Evolutionary conservation across 2,113 vertebrate genomes (phyloP).

Genomic region (western clawed frog (Xenopus tropicalis)): UCB_Xtro_10.0 CM004448.2:111400501-111401000

Average conservation of each 20-base stretch:
- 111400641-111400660: conserved; percentile 21
- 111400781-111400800: not conserved
- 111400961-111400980: not conserved
- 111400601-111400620: conserved; percentile 17
- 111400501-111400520: too few relatives aligned
- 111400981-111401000: not conserved
- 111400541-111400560: too few relatives aligned
- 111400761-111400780: not conserved
- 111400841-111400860: not conserved
- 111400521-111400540: too few relatives aligned
- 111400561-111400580: not conserved
- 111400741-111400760: conserved; percentile 9
- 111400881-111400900: not conserved
- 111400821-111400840: not conserved
- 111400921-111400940: conserved; percentile 1
- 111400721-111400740: not conserved
- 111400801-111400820: not conserved
- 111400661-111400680: conserved; percentile 11
- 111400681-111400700: conserved; percentile 17
- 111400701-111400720: conserved; percentile 13
- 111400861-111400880: conserved; percentile 3
- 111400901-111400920: not conserved
- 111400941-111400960: not conserved
- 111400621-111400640: conserved; percentile 15
- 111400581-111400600: conserved; percentile 7